Base-by-base conservation (phyloP, 2,797 vertebrate genomes). In the Iguana delicatissima region DNA sequence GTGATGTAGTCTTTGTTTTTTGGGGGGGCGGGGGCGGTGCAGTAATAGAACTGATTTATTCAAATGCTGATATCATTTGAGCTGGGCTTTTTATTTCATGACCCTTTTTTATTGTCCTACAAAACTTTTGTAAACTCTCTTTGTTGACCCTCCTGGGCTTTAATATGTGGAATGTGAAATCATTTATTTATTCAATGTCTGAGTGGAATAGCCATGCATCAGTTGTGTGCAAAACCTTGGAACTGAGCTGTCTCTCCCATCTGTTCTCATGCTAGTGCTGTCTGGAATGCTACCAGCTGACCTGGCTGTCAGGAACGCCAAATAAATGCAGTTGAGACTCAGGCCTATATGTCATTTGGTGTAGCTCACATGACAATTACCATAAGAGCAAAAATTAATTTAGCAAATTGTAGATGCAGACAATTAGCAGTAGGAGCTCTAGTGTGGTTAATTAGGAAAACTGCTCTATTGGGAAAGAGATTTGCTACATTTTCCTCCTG, bases 381-480 rank as follows among this genome's bases (percentile, higher is more conserved):
- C 55, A 35, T 50, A 29, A 42, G 62, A 80, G 18, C 13, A 35
- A 26, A 46, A 88, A 82, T 88, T 72, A 35, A 57, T 82, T 72
- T 88, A 72, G 35, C 67, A 82, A 38, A 16, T 87, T 29, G 87
- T 55, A 74, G 72, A 73, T 73, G 35, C n/a, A 82, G 80, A 55
- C n/a, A 69, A 82, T 89, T 82, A 89, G 52, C 80, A 20, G 55
- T 64, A 80, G 32, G 42, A 67, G 76, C 38, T 52, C 5, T 79
- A 55, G 16, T 12, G 52, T 32, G 16, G 5, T 42, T 79, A 73
- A 89, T 89, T 73, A 82, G 67, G 67, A 57, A 59, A 89, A 82
- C 26, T 55, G 9, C 50, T 89, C 79, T 35, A 3, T 13, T 82
- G 79, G 87, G 87, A 38, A 88, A 52, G 62, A n/a, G 29, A 80